Percentiles rank a stretch among this genome's conserved stretches.
Evolutionary conservation across 2,797 vertebrate genomes (phyloP).

Genomic region (Varecia variegata): DNA sequence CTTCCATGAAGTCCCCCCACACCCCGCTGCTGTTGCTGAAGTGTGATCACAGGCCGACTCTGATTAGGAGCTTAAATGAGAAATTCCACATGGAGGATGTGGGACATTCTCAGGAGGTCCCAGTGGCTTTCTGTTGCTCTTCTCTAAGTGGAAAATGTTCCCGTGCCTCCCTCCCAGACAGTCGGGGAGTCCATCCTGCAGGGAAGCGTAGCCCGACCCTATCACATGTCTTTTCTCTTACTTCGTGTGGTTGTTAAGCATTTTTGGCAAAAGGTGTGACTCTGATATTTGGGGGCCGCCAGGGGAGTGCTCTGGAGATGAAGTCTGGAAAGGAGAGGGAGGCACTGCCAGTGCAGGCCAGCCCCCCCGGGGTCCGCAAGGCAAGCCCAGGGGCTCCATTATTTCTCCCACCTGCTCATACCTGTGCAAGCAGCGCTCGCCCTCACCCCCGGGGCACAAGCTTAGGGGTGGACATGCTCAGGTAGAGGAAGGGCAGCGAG

Average conservation of each 20-base stretch:
- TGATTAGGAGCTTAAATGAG: not conserved
- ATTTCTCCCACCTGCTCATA: not conserved
- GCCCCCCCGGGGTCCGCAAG: not conserved
- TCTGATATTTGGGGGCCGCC: not conserved
- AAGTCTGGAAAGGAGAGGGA: not conserved
- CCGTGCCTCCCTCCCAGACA: not conserved
- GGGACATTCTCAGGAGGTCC: not conserved
- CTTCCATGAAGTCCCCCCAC: not conserved
- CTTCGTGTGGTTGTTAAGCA: not conserved
- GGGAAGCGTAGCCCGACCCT: rapidly evolving
- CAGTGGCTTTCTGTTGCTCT: not conserved
- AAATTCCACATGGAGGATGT: not conserved
- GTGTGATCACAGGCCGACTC: not conserved
- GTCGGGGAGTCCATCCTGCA: rapidly evolving
- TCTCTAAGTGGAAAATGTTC: not conserved
- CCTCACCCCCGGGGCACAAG: rapidly evolving
- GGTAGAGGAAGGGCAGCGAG: rapidly evolving
- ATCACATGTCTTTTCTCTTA: not conserved
- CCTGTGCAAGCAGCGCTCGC: not conserved
- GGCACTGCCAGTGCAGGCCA: not conserved
- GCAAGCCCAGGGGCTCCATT: not conserved
- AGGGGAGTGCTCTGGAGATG: not conserved
- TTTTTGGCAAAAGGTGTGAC: not conserved
- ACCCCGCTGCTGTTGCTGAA: not conserved
- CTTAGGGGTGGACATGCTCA: not conserved